Evolutionary conservation across 2,797 vertebrate species (phyloP), one percentile per base, ranked within the genome.

Genomic region (Hipposideros larvatus): DNA sequence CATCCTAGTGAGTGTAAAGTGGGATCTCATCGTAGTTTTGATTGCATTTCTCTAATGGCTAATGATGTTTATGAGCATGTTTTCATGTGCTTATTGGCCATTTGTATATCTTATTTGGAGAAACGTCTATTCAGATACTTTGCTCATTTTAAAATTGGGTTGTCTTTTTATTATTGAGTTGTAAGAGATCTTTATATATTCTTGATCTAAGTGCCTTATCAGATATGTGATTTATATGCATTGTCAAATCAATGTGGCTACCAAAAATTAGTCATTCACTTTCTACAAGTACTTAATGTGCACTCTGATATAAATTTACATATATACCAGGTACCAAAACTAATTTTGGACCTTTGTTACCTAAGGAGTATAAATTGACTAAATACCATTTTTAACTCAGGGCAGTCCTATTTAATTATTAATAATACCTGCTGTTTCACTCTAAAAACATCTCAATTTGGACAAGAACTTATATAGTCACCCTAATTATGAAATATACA

Each of bases 101-200:
- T 37, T 13, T 89, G 37, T 78, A n/a, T 41, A 94, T 73, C 24
- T 85, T 94, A 43, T 48, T 70, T 87, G 51, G 46, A 80, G 26
- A 92, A 95, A 90, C 9, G 4, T 43, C 43, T 43, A 43, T 43
- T 84, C 22, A 79, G 26, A 61, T 92, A 37, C 59, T 85, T 95
- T 94, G 41, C 28, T 41, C 65, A 87, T 90, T 91, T 94, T 95
- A 91, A 68, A 92, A 86, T 34, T 87, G 66, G 41, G 28, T 63
- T 84, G 75, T 87, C n/a, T 93, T 92, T 88, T 86, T 86, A 80
- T 71, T 85, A 91, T 13, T 91, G 37, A 83, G 59, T 94, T 92
- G 68, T 92, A 65, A 14, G 68, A 65, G 11, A 31, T 93, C 9
- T 90, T 94, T 28, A 59, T 86, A 61, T 68, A 51, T 53, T 96